phyloP scores from a whole-genome alignment of 2,797 vertebrate species.

The Manis crassicaudata region DNA sequence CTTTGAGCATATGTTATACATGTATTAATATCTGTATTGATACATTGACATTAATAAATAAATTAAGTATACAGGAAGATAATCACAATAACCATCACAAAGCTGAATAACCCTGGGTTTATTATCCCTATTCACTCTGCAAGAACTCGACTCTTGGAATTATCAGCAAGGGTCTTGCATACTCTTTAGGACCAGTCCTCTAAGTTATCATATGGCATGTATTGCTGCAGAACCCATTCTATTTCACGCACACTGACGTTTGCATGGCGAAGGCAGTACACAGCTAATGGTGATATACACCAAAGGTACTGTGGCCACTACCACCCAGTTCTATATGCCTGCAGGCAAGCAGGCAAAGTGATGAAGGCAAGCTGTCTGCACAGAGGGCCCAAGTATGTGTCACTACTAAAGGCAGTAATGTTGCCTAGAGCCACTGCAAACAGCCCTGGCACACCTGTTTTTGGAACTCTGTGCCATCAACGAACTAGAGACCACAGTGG shows the following conservation, averaged over 20 bases:
- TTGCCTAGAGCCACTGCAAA: neutral
- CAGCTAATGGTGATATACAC: neutral
- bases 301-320: neutral
- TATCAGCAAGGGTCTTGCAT: neutral
- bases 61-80: neutral
- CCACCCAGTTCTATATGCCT: neutral
- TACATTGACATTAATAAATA: neutral
- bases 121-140: neutral
- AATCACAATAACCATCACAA: neutral
- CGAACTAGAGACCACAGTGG: neutral
- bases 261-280: neutral
- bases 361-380: neutral
- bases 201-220: neutral
- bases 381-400: neutral
- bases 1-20: neutral
- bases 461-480: neutral
- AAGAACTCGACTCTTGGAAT: constrained; percentile 6
- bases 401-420: neutral
- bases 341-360: neutral
- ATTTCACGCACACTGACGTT: neutral
- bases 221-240: neutral
- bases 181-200: neutral
- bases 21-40: neutral
- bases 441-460: neutral
- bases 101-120: neutral